Evolutionary conservation across 2,797 vertebrate genomes (phyloP), one percentile per base, ranked within the genome.

Genomic region (Melopsittacus undulatus): DNA sequence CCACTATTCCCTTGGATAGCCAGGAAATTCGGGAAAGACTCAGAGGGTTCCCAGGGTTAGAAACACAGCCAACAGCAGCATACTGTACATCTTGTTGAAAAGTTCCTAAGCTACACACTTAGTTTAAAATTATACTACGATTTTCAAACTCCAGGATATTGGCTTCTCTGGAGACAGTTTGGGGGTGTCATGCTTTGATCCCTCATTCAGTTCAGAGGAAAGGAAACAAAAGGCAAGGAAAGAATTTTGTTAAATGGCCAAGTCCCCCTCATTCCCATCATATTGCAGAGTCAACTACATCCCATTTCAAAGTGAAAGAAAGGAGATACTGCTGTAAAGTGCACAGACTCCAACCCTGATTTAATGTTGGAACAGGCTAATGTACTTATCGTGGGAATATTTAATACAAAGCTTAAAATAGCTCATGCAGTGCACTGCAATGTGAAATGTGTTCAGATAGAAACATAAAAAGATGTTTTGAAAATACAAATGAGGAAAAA

Each of bases 401-500:
- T n/a, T 86, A 94, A 94, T 42, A 57, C 42, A 45, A 74, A 92
- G 52, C 74, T 80, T 69, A 56, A 90, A 91, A 48, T 45, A 91
- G 77, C 61, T 80, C 36, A 83, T n/a, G 15, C 32, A 48, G 17
- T 26, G 36, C 54, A 67, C 23, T 54, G 30, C 24, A 68, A 92
- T 43, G 34, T 5, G 3, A 72, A 78, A 77, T 23, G 38, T 17
- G 22, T 43, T 72, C 52, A 75, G 68, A 68, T 49, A 64, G 10
- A 66, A 87, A 87, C n/a, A 54, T 8, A 21, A 23, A 48, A 59
- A 61, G 10, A 40, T 19, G 42, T 51, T 87, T 82, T 26, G 23
- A 56, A 95, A 89, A 92, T 32, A 94, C 12, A 36, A 66, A 94
- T 30, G 20, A 87, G 64, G 42, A 77, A 68, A 91, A 93, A 54